These are phyloP conservation scores for Chionis minor DNA, from an alignment of 2,113 vertebrate species.

Conservation along the genomic window DNA sequence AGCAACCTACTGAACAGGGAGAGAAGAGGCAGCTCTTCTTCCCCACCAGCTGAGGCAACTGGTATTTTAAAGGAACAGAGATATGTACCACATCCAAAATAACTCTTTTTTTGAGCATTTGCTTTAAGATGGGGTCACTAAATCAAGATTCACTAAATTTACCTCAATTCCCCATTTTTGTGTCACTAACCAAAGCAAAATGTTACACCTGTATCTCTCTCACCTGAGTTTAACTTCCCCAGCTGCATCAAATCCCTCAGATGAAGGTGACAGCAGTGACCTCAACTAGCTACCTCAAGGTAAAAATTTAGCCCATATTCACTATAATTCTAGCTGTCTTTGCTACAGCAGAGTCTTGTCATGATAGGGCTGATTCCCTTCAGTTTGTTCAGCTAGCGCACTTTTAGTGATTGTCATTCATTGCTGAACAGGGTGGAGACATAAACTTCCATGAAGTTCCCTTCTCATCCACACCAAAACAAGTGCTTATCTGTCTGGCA, in stretches of 20 bases:
- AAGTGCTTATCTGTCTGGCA: background rate
- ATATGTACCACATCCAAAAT: background rate
- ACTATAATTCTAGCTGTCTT: background rate
- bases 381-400: background rate
- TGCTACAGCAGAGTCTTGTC: background rate
- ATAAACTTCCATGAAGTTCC: background rate
- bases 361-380: background rate
- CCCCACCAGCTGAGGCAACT: background rate
- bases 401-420: background rate
- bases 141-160: background rate
- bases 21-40: background rate
- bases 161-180: background rate
- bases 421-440: rapidly evolving
- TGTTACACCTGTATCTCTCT: background rate
- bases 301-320: background rate
- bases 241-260: background rate
- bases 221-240: background rate
- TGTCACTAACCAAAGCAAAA: background rate
- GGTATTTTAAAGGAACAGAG: background rate
- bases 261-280: background rate
- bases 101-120: background rate
- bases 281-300: background rate
- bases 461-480: background rate
- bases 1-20: slow-evolving; percentile 7
- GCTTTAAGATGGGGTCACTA: background rate